phyloP scores from a whole-genome alignment of 2,113 vertebrate genomes.

The Mustelus asterias region DNA sequence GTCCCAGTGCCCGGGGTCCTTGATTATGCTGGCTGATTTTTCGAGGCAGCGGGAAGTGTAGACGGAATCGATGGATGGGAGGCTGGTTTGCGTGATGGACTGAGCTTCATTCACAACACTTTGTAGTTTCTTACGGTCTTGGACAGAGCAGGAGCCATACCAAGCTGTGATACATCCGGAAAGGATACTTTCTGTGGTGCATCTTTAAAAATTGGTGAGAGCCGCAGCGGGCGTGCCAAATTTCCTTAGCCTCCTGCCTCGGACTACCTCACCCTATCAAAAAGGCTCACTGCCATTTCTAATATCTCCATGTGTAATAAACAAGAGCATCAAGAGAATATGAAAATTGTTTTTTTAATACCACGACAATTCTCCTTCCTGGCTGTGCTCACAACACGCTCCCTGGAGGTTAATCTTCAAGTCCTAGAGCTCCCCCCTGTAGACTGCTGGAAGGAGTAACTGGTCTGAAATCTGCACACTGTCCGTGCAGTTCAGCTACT shows the following conservation, averaged over 20 bases:
- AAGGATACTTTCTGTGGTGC: too few relatives aligned
- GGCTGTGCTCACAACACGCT: background rate
- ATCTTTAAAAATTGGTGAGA: too few relatives aligned
- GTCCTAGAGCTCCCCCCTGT: background rate
- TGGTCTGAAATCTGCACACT: background rate
- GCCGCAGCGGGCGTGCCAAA: too few relatives aligned
- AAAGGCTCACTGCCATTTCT: background rate
- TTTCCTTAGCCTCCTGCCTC: background rate
- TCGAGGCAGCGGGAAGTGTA: too few relatives aligned
- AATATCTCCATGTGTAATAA: background rate
- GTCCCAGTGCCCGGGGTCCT: too few relatives aligned
- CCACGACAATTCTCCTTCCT: background rate
- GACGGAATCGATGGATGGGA: too few relatives aligned
- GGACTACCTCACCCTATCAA: background rate
- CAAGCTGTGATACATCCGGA: too few relatives aligned
- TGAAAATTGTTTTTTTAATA: background rate
- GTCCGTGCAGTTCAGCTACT: background rate
- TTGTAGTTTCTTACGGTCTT: too few relatives aligned
- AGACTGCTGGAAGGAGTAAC: background rate
- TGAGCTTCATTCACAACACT: too few relatives aligned
- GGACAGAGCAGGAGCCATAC: too few relatives aligned
- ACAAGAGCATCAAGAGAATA: background rate
- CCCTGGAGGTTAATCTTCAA: background rate
- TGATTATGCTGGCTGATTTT: too few relatives aligned
- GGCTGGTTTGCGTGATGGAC: too few relatives aligned